Percentiles rank a stretch among this genome's conserved stretches.
These are phyloP conservation scores for Elymnias hypermnestra DNA, from an alignment of 1,140 invertebrate genomes.

Conservation along the genomic window DNA sequence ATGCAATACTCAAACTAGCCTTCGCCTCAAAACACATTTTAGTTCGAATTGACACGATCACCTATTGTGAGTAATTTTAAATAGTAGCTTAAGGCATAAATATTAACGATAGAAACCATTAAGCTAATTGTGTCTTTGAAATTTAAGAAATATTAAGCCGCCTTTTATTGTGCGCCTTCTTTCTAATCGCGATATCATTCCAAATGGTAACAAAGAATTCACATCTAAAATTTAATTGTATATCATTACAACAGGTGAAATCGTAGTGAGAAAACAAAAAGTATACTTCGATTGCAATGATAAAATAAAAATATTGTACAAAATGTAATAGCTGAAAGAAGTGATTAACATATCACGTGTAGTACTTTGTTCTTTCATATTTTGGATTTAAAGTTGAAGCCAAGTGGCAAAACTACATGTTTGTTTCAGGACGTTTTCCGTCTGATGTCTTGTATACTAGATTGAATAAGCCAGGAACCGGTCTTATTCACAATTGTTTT, in stretches of 20 bases:
- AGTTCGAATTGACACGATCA: conserved; percentile 23
- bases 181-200: neutral
- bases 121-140: neutral
- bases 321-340: conserved; percentile 5
- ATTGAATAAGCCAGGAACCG: conserved; percentile 28
- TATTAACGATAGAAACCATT: conserved; percentile 13
- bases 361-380: conserved; percentile 11
- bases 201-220: neutral
- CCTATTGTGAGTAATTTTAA: conserved; percentile 16
- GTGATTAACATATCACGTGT: conserved; percentile 6
- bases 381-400: neutral
- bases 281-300: neutral
- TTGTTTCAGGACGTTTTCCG: conserved; percentile 6
- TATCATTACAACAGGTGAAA: neutral
- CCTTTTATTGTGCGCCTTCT: neutral
- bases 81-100: conserved; percentile 10
- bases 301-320: neutral
- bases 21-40: conserved; percentile 29
- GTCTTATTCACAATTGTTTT: conserved; percentile 50
- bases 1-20: conserved; percentile 18
- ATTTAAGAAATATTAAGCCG: neutral
- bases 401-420: neutral
- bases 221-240: neutral
- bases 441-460: conserved; percentile 5
- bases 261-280: neutral